A percentile compares a stretch with the other conserved stretches of the same genome.
Conservation (phyloP, 2,888 invertebrate genomes). For the Agriopis leucophaearia region DNA sequence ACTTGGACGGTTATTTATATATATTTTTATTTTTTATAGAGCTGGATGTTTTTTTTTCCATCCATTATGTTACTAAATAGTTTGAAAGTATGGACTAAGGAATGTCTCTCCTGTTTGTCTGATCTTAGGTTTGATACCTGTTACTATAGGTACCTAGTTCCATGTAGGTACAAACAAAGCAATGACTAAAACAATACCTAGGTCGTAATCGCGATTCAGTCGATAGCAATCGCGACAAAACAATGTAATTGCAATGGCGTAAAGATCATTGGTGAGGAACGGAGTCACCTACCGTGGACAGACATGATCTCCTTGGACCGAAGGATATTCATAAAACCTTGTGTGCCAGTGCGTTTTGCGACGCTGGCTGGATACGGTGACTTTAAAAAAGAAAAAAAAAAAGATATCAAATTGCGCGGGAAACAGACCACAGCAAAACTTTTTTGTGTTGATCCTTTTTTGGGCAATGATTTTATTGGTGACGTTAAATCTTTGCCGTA, state of each 20-base stretch:
- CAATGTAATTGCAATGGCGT: slow-evolving; percentile 53
- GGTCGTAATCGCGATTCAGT: slow-evolving; percentile 42
- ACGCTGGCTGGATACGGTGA: slow-evolving; percentile 50
- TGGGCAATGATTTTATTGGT: no score
- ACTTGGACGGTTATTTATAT: no score
- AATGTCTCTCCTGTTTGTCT: no score
- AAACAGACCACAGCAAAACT: slow-evolving; percentile 2
- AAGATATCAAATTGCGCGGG: slow-evolving; percentile 14
- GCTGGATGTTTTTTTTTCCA: no score
- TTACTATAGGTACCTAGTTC: neutral
- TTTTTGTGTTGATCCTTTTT: neutral
- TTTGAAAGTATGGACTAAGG: no score
- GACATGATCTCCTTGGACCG: slow-evolving; percentile 69
- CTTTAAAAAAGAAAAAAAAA: slow-evolving; percentile 40
- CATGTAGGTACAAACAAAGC: slow-evolving; percentile 22
- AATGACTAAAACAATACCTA: slow-evolving; percentile 40
- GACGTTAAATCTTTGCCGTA: neutral
- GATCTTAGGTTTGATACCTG: neutral
- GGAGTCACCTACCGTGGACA: slow-evolving; percentile 61
- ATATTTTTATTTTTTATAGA: no score
- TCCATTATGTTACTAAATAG: no score
- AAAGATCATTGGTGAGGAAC: slow-evolving; percentile 70
- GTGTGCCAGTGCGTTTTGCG: slow-evolving; percentile 56
- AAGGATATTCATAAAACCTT: slow-evolving; percentile 58
- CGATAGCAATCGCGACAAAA: slow-evolving; percentile 65